These are phyloP conservation scores for Mormyrus hasselquistii DNA, from an alignment of 2,797 vertebrate species.

Conservation along the genomic window DNA sequence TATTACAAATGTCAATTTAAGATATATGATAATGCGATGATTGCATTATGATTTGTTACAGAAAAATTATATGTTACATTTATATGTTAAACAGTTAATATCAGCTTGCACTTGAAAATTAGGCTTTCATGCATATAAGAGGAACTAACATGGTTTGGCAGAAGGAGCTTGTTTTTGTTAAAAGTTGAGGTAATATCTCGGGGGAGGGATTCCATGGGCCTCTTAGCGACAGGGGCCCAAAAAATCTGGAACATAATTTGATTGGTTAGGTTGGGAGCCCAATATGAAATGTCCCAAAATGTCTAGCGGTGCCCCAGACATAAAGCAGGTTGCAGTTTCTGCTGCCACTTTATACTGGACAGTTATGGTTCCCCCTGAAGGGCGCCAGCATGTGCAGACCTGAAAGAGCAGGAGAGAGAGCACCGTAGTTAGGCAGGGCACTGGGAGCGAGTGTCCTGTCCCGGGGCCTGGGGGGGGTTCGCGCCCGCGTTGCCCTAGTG, in stretches of 20 bases:
- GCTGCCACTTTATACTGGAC: neutral
- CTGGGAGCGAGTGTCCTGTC: neutral
- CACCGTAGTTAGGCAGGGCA: neutral
- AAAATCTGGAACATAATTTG: neutral
- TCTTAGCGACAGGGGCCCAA: neutral
- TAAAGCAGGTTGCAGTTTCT: neutral
- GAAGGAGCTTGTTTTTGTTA: too few species aligned
- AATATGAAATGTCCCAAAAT: neutral
- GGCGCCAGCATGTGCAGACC: neutral
- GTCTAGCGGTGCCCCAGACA: neutral
- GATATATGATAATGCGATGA: too few species aligned
- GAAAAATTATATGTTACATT: too few species aligned
- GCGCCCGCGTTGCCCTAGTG: constrained; percentile 11
- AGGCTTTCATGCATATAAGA: too few species aligned
- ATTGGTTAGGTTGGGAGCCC: neutral
- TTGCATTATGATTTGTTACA: too few species aligned
- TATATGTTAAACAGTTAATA: too few species aligned
- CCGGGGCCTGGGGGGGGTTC: neutral
- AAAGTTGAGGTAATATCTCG: neutral
- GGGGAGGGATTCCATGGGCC: neutral
- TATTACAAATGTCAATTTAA: too few species aligned
- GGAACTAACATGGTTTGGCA: too few species aligned
- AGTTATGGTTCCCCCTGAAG: neutral
- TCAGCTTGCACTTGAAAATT: too few species aligned
- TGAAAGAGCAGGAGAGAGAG: neutral